Evolutionary conservation across 2,888 invertebrate genomes (phyloP).

Genomic region (Isotomurus palustris): DNA sequence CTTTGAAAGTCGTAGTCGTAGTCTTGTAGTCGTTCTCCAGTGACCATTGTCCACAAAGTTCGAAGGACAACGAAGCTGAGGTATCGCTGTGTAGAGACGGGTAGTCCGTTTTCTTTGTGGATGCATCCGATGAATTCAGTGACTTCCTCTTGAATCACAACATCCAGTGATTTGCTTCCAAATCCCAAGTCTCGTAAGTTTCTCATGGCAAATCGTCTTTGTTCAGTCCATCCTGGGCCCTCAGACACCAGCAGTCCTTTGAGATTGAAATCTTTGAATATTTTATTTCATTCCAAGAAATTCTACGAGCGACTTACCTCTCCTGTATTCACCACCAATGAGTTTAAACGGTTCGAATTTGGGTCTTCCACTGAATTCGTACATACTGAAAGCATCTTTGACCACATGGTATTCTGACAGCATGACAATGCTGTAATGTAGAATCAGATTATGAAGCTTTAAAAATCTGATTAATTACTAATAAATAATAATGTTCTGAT

Average conservation of each 20-base stretch:
- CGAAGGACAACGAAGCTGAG: conserved; percentile 20
- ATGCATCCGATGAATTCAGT: conserved; percentile 11
- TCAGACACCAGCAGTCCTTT: conserved; percentile 17
- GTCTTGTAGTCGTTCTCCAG: conserved; percentile 17
- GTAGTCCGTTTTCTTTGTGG: conserved; percentile 2
- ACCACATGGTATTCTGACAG: conserved; percentile 19
- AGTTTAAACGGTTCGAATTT: conserved; percentile 9
- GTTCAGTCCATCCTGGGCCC: conserved; percentile 21
- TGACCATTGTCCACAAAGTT: conserved; percentile 25
- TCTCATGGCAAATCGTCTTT: conserved; percentile 26
- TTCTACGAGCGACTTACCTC: conserved; percentile 5
- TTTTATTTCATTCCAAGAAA: no score
- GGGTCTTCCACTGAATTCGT: conserved; percentile 23
- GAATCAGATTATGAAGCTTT: not conserved
- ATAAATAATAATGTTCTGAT: not conserved
- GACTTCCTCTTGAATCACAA: conserved; percentile 26
- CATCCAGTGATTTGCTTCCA: conserved; percentile 27
- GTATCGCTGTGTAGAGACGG: conserved; percentile 11
- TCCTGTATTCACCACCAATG: conserved; percentile 9
- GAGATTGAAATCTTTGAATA: no score
- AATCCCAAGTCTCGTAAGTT: conserved; percentile 28
- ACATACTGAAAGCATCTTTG: conserved; percentile 22
- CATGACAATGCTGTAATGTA: conserved; percentile 9
- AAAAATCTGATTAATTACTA: not conserved
- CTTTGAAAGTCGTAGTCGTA: conserved; percentile 16